phyloP scores from a whole-genome alignment of 2,113 vertebrate genomes.

The Calidris pugnax region DNA sequence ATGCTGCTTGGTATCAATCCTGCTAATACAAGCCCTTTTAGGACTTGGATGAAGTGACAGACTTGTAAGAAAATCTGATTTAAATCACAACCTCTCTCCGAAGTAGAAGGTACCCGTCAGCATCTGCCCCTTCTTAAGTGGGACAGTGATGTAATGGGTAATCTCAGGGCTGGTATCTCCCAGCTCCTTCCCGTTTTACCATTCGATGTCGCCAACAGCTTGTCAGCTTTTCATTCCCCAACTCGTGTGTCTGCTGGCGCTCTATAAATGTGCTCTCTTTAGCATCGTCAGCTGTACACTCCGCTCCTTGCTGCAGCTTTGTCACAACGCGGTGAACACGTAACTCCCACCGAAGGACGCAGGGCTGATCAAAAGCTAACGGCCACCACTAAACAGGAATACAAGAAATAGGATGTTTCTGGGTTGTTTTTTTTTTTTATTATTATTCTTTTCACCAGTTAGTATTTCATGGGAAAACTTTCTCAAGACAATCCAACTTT shows the following conservation, averaged over 20 bases:
- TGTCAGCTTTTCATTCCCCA: constrained; percentile 15
- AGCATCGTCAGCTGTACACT: neutral
- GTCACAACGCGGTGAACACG: neutral
- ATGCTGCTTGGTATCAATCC: neutral
- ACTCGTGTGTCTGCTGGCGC: neutral
- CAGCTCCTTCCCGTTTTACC: neutral
- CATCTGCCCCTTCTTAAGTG: neutral
- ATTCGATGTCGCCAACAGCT: neutral
- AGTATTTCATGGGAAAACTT: neutral
- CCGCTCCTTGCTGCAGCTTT: neutral
- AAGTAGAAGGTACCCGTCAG: neutral
- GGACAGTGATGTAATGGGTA: constrained; percentile 18
- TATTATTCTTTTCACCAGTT: neutral
- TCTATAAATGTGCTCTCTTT: neutral
- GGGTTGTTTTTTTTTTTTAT: too few species aligned
- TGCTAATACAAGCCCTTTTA: neutral
- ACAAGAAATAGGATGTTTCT: neutral
- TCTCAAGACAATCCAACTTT: neutral
- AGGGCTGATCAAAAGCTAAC: neutral
- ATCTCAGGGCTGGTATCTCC: constrained; percentile 34
- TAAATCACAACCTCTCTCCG: neutral
- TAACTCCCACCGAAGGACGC: rapidly evolving
- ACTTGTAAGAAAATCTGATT: neutral
- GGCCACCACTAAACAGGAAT: neutral
- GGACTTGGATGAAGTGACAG: neutral